Base-by-base conservation (phyloP, 53 echinoderm and acorn worm genomes). In the Apostichopus leukothele region DNA sequence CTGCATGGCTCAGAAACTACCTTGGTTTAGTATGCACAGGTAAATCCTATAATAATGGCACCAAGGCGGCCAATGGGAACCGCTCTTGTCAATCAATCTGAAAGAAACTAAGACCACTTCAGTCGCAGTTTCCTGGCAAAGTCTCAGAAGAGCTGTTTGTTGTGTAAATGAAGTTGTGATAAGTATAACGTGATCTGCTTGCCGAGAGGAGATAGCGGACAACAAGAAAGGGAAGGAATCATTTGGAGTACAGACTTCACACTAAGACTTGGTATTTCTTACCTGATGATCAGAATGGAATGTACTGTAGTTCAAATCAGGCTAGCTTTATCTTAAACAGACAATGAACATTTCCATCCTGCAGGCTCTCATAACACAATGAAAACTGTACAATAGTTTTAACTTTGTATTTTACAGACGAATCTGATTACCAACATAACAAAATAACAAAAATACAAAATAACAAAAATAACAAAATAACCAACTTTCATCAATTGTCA, bases 11-110 rank as follows among this genome's bases (percentile, higher is more conserved):
- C 55, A 81, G 21, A 81, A 81, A 59, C 20, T 51, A 22, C 55
- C 81, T 54, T 55, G 81, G 81, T 81, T 53, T 9, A 55, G 81
- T 81, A 59, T 81, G 81, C 81, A 81, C 81, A 81, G 81, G 81
- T 81, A 81, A 81, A 81, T 59, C 54, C 7, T 22, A 54, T 55
- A 22, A 81, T 59, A 81, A 81, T 81, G 25, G 55, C 59, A 81
- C 81, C 60, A 21, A 7, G 5, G 18, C 81, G 20, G 25, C 81
- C 81, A 81, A 81, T 18, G 81, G 81, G 81, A 51, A 81, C 25
- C 55, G 19, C 53, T 81, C 81, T 57, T 81, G 81, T 81, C 81
- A 81, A 81, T 81, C 81, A 81, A 54, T 13, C 11, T 5, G 53
- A 55, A 51, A 81, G 81, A 59, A 11, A 81, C 60, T 9, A 59